Base-by-base conservation (phyloP, 2,888 invertebrate species). In the Drosophila macrospina region DNA sequence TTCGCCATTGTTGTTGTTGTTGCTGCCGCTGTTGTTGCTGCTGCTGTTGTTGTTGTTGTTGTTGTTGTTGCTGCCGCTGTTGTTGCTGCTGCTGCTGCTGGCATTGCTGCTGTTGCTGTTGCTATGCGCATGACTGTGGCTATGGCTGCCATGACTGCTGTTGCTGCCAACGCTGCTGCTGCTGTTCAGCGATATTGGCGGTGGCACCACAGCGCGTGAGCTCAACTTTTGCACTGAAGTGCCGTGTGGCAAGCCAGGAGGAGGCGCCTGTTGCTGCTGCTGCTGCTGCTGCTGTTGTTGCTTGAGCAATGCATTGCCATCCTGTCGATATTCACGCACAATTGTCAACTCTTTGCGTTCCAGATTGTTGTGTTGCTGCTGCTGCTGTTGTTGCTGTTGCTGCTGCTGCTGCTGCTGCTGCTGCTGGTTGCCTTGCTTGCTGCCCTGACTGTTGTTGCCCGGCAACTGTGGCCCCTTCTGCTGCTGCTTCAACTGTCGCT, bases 401-500 rank as follows among this genome's bases (percentile, higher is more conserved):
- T 69, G 65, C 5, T 62, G 56, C 13, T 32, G 56, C 30, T 47
- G 51, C 24, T 64, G 76, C 60, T 41, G 75, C 52, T 50, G 65
- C 39, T 28, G 28, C 6, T 63, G 62, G 8, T 47, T 71, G 64
- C 51, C 68, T 56, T 48, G 42, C 32, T 42, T 59, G 60, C 44
- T 68, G 45, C 41, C 11, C 42, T 71, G 69, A 39, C 56, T 68
- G 13, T 69, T 69, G 60, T n/a, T 78, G 71, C 62, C 80, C 32
- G 62, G 63, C 44, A 68, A 32, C 42, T 83, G 81, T 76, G 92
- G 93, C 4, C 94, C 93, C 66, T 93, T 93, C 70, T 94, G 95
- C 66, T 94, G 93, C 78, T 95, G 95, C 89, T 96, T 95, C 52
- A 97, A 92, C 76, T 95, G 95, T 90, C 95, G 94, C 91, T 97